Evolutionary conservation across 2,888 invertebrate genomes (phyloP).

Genomic region (Embidobia sp.): DNA sequence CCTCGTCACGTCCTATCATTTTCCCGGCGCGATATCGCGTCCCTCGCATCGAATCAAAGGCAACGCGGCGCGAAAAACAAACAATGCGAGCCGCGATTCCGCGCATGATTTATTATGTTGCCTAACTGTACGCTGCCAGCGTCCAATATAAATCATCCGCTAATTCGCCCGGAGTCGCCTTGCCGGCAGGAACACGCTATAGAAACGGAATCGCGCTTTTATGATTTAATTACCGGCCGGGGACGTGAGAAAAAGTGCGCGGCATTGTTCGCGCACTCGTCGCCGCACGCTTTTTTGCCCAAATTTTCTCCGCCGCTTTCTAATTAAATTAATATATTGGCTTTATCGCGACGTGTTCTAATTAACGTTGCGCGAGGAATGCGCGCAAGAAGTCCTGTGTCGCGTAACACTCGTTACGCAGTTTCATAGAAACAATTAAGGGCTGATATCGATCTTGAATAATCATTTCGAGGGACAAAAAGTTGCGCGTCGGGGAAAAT

Average conservation of each 20-base stretch:
- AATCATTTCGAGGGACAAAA: slow-evolving; percentile 26
- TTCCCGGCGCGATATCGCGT: too few relatives aligned
- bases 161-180: slow-evolving; percentile 27
- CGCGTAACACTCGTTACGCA: slow-evolving; percentile 45
- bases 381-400: slow-evolving; percentile 29
- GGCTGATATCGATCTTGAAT: slow-evolving; percentile 45
- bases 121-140: slow-evolving; percentile 13
- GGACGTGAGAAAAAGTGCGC: slow-evolving; percentile 13
- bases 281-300: slow-evolving; percentile 5
- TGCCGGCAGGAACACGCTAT: slow-evolving; percentile 2
- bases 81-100: slow-evolving; percentile 24
- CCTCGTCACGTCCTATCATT: slow-evolving; percentile 13
- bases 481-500: slow-evolving; percentile 1
- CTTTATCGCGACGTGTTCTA: slow-evolving; percentile 23
- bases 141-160: slow-evolving; percentile 39
- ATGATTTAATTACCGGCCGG: slow-evolving; percentile 30
- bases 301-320: slow-evolving; percentile 24
- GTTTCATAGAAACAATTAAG: slow-evolving; percentile 50
- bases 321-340: slow-evolving; percentile 45
- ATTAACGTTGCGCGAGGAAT: slow-evolving; percentile 29
- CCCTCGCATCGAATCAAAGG: too few relatives aligned
- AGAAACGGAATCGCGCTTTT: slow-evolving; percentile 29
- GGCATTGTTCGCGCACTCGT: neutral
- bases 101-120: slow-evolving; percentile 22
- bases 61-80: slow-evolving; percentile 24